Conservation (phyloP, 2,888 invertebrate species). For the Trichacis sp. region DNA sequence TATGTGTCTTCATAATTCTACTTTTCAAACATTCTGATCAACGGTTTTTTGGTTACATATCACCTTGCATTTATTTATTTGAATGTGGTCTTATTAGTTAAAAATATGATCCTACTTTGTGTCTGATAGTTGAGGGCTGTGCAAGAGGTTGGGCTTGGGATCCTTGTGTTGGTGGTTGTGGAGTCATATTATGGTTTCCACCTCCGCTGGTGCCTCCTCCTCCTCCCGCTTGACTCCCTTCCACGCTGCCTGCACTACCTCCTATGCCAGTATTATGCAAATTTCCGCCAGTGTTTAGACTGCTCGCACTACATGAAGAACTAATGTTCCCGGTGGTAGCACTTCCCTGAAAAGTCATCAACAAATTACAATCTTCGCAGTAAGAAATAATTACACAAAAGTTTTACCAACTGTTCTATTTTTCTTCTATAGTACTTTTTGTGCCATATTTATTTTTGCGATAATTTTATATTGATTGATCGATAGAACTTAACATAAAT, state of each 20-base stretch:
- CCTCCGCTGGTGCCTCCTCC: constrained; percentile 54
- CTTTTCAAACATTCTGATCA: no score
- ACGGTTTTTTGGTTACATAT: no score
- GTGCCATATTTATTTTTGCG: no score
- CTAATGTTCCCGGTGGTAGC: constrained; percentile 51
- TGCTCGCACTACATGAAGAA: constrained; percentile 60
- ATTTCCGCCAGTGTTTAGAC: constrained; percentile 52
- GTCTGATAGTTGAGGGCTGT: constrained; percentile 62
- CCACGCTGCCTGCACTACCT: not conserved
- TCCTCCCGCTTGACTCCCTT: constrained; percentile 45
- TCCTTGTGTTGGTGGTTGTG: constrained; percentile 60
- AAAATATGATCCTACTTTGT: constrained; percentile 52
- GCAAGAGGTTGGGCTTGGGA: constrained; percentile 61
- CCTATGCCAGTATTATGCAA: constrained; percentile 48
- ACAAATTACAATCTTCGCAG: no score
- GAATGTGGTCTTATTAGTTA: not conserved
- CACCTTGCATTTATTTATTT: no score
- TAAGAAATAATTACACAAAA: no score
- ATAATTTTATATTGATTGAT: no score
- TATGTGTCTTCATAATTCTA: no score
- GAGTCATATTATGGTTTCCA: constrained; percentile 59
- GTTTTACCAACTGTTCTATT: no score
- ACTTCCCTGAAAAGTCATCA: no score
- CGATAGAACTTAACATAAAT: no score
- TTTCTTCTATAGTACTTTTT: no score